Percentiles rank a stretch among this genome's conserved stretches.
Conservation (phyloP, 2,797 vertebrate genomes). For the Pteronotus mesoamericanus region DNA sequence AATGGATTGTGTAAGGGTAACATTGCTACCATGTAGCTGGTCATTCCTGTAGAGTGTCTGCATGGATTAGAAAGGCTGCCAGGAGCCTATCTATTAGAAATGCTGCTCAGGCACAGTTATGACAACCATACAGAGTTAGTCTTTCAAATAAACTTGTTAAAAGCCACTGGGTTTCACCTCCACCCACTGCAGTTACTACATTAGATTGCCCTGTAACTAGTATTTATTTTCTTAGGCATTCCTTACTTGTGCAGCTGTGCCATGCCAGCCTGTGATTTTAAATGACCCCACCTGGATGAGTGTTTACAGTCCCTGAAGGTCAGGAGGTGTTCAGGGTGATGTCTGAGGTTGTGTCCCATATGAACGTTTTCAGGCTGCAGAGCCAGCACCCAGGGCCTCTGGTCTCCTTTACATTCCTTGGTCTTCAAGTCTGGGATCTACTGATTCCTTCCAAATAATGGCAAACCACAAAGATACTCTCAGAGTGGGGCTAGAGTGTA, state of each 20-base stretch:
- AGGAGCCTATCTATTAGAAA: conserved; percentile 84
- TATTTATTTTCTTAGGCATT: conserved; percentile 84
- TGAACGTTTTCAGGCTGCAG: conserved; percentile 65
- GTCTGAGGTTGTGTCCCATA: conserved; percentile 61
- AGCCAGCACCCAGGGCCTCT: neutral
- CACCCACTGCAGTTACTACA: conserved; percentile 77
- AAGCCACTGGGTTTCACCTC: conserved; percentile 82
- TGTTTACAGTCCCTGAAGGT: conserved; percentile 73
- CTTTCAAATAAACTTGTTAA: conserved; percentile 85
- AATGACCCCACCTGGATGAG: conserved; percentile 76
- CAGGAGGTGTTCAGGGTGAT: conserved; percentile 60
- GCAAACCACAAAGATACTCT: conserved; percentile 52
- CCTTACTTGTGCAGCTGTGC: conserved; percentile 79
- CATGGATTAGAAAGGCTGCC: conserved; percentile 76
- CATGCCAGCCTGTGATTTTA: conserved; percentile 80
- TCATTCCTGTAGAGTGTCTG: conserved; percentile 76
- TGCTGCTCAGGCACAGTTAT: conserved; percentile 80
- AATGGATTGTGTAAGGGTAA: conserved; percentile 74
- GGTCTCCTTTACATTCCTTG: conserved; percentile 48
- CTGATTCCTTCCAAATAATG: conserved; percentile 74
- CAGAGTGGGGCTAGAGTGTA: neutral
- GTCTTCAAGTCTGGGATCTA: conserved; percentile 51
- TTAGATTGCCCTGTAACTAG: conserved; percentile 79
- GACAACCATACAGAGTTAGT: conserved; percentile 82
- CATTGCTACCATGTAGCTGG: conserved; percentile 68